Base-by-base conservation (phyloP, 2,888 invertebrate species). In the Noctua comes region DNA sequence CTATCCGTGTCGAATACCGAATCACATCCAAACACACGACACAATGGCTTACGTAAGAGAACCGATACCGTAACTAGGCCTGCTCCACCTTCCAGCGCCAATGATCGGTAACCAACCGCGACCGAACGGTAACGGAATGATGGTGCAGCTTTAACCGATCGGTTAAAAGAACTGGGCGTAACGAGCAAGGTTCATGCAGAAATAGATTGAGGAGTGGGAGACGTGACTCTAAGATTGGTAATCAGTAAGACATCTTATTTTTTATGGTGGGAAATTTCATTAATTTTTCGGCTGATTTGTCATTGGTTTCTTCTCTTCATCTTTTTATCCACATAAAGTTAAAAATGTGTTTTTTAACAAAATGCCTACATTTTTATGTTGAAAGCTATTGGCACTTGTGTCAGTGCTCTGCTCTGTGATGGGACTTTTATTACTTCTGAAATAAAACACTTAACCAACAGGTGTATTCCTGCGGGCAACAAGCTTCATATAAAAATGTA, bases 21-120 rank as follows among this genome's bases (percentile, higher is more conserved):
- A 62, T 85, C 48, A 68, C 65, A 80, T 77, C 72, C 71, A 57
- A 78, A 80, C 76, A 83, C 46, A 81, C 77, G 69, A 76, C 77
- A 89, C 86, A 86, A 84, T 88, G 65, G 62, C 18, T 86, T 82
- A 84, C 89, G 82, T 85, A 89, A 88, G 70, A 72, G 71, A 76
- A 40, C 46, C 48, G 48, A 64, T 71, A 79, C 85, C 77, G 84
- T 83, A 91, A 91, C 78, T 88, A 82, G 86, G 86, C 84, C 88
- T 87, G 80, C 71, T 79, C 77, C 76, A 80, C 86, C 68, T 24
- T 24, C 40, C 72, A 8, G 85, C 87, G 84, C 86, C 86, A 86
- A 82, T 85, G 89, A 74, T 74, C 86, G 84, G 78, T 86, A 89
- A 89, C 89, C 82, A 88, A 88, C 88, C 91, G 88, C 89, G 88